Conservation (phyloP, 2,888 invertebrate genomes). For the Lamellibrachia columna region DNA sequence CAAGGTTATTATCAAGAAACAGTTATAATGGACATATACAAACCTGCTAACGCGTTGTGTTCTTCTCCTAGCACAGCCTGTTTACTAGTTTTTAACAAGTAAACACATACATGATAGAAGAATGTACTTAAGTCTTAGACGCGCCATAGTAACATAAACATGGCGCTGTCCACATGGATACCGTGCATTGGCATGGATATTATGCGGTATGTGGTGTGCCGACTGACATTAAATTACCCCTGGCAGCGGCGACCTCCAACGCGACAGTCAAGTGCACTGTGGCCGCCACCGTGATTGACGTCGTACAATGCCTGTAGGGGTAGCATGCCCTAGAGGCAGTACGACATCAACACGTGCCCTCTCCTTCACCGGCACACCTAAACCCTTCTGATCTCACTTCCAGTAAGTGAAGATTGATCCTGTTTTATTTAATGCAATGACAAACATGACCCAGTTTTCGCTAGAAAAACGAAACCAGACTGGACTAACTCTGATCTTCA, state of each 20-base stretch:
- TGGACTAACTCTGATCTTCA: neutral
- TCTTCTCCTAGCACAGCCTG: neutral
- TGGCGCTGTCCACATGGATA: neutral
- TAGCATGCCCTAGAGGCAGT: neutral
- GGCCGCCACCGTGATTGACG: neutral
- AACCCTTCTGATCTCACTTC: neutral
- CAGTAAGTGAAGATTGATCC: neutral
- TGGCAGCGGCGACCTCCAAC: neutral
- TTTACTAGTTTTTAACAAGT: neutral
- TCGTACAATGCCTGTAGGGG: neutral
- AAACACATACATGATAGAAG: slow-evolving; percentile 1
- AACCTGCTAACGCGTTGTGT: neutral
- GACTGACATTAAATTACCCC: neutral
- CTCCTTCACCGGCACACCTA: neutral
- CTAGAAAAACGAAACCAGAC: neutral
- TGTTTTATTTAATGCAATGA: neutral
- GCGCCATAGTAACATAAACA: neutral
- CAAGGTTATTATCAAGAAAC: neutral
- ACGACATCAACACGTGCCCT: neutral
- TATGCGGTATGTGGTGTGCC: neutral
- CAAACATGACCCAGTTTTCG: neutral
- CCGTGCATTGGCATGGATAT: neutral
- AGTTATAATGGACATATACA: neutral
- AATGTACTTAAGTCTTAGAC: neutral
- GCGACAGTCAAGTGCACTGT: neutral